Base-by-base conservation (phyloP, 2,797 vertebrate genomes). In the Melanotaenia nigrans region DNA sequence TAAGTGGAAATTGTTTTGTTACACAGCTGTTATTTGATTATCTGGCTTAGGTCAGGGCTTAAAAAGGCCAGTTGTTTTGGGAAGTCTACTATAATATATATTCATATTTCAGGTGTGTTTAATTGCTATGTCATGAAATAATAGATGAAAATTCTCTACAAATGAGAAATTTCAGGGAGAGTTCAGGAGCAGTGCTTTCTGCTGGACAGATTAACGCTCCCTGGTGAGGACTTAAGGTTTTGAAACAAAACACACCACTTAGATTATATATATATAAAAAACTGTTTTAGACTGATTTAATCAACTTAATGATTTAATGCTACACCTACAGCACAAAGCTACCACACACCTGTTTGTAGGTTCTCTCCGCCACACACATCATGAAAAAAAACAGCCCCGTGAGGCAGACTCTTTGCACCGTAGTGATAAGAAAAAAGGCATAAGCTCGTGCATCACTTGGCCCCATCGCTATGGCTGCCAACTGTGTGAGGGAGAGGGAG, bases 321-420 rank as follows among this genome's bases (percentile, higher is more conserved):
- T 49, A 8, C 18, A n/a, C 18, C 45, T 47, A 9, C 47, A 36
- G 38, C 12, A 45, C 24, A 10, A 22, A 67, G 28, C 36, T 13
- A 24, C 11, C 6, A n/a, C 62, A 74, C 80, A 97, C 98, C 96
- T 99, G 98, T 65, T 97, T 98, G 82, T 99, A 99, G 0, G 98
- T 99, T 76, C 97, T 95, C 92, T 99, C 98, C 1, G 98, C 98
- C 77, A 99, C 98, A 75, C 97, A 99, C 96, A 98, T 97, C 96
- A 99, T 97, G 90, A 99, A 99, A 92, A 99, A 99, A 82, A 99
- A 98, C 82, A 99, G 96, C 81, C 96, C 97, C 0, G 94, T 96
- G 71, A 99, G 95, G 91, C 96, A 98, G 47, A 96, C 86, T 67
- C 97, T 95, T 61, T 98, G 96, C 73, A 98, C 88, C 2, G 95